Base-by-base conservation (phyloP, 2,797 vertebrate genomes). In the Microcaecilia unicolor region DNA sequence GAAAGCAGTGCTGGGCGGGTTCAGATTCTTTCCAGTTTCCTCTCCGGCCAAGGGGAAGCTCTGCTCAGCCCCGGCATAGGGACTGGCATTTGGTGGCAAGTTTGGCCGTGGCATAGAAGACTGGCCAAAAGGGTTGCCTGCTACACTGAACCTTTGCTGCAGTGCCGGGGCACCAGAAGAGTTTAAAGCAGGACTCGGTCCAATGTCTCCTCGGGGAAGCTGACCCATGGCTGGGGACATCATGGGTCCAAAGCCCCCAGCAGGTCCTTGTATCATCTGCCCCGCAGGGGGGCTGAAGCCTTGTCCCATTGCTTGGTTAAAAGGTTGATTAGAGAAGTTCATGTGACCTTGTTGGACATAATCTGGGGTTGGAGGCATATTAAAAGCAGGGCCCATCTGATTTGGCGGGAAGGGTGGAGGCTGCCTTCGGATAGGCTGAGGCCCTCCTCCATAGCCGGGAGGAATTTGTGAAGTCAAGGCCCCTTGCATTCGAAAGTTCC, bases 401-500 rank as follows among this genome's bases (percentile, higher is more conserved):
- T 74, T 66, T 0, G 80, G 67, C n/a, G 70, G 51, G 34, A 82
- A 53, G 36, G 81, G 61, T 0, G 87, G 62, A 6, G 88, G 55
- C 10, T 92, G 92, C 55, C 94, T 73, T 26, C 93, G 77, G 26
- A 86, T 80, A 10, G 91, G 81, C 23, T 89, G 86, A 0, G 87
- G 86, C 1, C 83, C 89, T n/a, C 87, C 52, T 0, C 66, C 62
- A 1, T 83, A 84, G 3, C 74, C 75, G 1, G 78, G 76, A 0
- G 79, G 77, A 1, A 81, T 76, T 51, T 83, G 82, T 17, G 77
- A 72, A 0, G 78, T 57, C 66, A 83, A 71, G 10, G 59, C 59
- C 1, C 67, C 72, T 24, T 91, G 84, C 27, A 96, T 58, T 29
- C 96, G 94, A 22, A 92, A 89, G 27, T 84, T 74, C 10, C 83